These are phyloP conservation scores for Coregonus clupeaformis DNA, from an alignment of 2,113 vertebrate species.

Conservation along the genomic window DNA sequence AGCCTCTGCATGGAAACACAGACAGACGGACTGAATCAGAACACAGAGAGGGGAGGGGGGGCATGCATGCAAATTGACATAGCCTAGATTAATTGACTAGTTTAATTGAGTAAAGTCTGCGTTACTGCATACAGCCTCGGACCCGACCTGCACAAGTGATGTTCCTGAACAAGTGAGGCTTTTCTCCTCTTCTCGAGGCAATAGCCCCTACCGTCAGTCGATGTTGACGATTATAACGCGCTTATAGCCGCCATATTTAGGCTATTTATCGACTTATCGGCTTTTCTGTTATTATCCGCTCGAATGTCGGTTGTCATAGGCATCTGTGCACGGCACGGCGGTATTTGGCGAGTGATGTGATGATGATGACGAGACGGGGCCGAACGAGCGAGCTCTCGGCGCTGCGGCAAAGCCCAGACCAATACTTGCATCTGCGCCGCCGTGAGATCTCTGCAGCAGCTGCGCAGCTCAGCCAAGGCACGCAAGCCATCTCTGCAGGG, in stretches of 20 bases:
- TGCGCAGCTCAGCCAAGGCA: conserved; percentile 8
- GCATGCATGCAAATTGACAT: not conserved
- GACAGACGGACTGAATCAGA: no score
- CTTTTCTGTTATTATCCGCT: not conserved
- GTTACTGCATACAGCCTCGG: not conserved
- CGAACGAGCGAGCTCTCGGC: not conserved
- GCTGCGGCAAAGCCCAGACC: conserved; percentile 22
- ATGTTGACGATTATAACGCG: no score
- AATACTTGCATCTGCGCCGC: not conserved
- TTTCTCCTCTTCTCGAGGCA: no score
- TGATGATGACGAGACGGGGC: no score
- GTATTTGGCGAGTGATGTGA: no score
- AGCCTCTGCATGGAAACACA: not conserved
- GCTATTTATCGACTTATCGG: not conserved
- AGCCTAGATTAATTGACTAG: not conserved
- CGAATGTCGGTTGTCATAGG: not conserved
- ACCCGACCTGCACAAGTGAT: no score
- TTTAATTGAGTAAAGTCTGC: conserved; percentile 43
- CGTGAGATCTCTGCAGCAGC: conserved; percentile 1
- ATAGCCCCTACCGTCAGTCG: not conserved
- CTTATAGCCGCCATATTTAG: not conserved
- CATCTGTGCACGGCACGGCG: not conserved
- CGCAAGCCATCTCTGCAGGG: conserved; percentile 1
- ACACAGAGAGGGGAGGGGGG: no score
- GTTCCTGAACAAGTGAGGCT: no score